Base-by-base conservation (phyloP, 92 coral and sea anemone genomes). In the Phymanthus crucifer region DNA sequence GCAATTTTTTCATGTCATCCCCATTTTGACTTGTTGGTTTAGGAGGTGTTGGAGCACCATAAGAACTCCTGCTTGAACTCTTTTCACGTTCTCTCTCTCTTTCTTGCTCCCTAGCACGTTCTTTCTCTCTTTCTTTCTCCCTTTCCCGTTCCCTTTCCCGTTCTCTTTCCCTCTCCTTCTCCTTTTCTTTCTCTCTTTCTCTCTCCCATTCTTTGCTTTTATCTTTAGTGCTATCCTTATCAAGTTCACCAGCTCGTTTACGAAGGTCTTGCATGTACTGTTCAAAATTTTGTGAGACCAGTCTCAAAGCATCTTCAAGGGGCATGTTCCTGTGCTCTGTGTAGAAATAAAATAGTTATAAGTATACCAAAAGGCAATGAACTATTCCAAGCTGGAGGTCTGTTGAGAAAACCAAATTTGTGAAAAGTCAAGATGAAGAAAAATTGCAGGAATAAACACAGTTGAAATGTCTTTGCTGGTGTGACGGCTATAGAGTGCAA, bases 281-380 rank as follows among this genome's bases (percentile, higher is more conserved):
- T 46, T 96, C 99, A 87, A 96, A 96, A 96, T 96, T 96, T 83
- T 90, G 99, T 76, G 96, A 92, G 78, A 96, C 98, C 68, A 96
- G 95, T 64, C 91, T 84, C 87, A 96, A 89, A 77, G 99, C 99
- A 84, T 96, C 99, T 75, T 93, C 99, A 73, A 96, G 97, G 83
- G 99, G 99, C 99, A 96, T 96, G 90, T 96, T 96, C 80, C 99
- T 96, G 97, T 96, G 99, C 92, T 96, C 99, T 96, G 99, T 91
- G 93, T 88, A 84, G 89, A 93, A 88, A 93, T 58, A 93, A 93
- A 93, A 93, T 90, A 73, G 91, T 79, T 70, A 88, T 80, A 66
- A 84, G 87, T 88, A 74, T 40, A 76, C 50, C 48, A 43, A 47
- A 66, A 78, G 35, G 37, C 27, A 71, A 11, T 47, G 24, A 40